Evolutionary conservation across 2,888 invertebrate genomes (phyloP), one percentile per base, ranked within the genome.

Genomic region (Clostera curtula): DNA sequence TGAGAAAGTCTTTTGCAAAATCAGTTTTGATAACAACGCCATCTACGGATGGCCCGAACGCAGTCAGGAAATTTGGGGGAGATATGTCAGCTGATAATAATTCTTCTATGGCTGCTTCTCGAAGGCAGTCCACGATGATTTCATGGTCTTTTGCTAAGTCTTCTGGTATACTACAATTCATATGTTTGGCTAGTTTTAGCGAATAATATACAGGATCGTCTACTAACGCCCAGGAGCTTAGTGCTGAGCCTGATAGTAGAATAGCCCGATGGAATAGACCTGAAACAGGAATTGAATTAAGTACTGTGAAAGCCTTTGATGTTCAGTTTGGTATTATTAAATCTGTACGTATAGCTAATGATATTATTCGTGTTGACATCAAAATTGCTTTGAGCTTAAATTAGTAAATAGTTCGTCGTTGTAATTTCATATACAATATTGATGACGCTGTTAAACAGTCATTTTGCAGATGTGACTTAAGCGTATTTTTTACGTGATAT

Each of bases 41-140:
- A 63, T 97, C 97, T 27, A 96, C 93, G 47, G 95, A 95, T 7
- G 97, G 97, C 4, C 97, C 97, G 59, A 97, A 97, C 1, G 93
- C 90, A 41, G 92, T 93, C 28, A 95, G 77, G 69, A 93, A 94
- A 31, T 92, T 92, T 2, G 94, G 94, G 5, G 93, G 89, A 43
- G 89, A 87, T 58, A 93, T 90, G 70, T 93, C 93, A 19, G 90
- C 88, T 17, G 87, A 86, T 67, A 93, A 86, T 16, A 95, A 74
- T 42, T 92, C 90, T 38, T 91, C 90, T 40, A 95, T 85, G 7
- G 89, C 85, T 4, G 90, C 89, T 44, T 93, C 91, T 49, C 94
- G 82, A 17, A 95, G 85, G 56, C 95, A 95, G 63, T 95, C 94
- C 13, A 93, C 93, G 50, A 95, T 93, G 37, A 88, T 82, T 66